Conservation (phyloP, 2,888 invertebrate species). For the Rhingia rostrata region DNA sequence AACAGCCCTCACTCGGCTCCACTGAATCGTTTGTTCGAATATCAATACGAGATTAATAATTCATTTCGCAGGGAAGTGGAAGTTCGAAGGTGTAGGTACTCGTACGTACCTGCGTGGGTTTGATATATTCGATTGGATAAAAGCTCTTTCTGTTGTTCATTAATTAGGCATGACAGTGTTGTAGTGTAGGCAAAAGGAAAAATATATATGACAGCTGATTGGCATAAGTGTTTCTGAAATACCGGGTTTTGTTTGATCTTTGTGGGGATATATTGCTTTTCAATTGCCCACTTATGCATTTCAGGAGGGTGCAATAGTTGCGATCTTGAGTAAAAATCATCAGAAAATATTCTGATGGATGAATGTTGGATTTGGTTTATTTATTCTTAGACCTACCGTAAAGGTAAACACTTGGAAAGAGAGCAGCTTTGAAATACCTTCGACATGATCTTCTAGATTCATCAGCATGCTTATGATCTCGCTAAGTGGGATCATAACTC, state of each 20-base stretch:
- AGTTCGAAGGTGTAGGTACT: slow-evolving; percentile 47
- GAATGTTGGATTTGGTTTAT: no score
- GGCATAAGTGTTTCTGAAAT: slow-evolving; percentile 15
- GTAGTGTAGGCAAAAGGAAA: background rate
- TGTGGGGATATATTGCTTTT: background rate
- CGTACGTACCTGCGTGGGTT: slow-evolving; percentile 34
- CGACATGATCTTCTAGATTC: no score
- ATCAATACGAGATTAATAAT: slow-evolving; percentile 71
- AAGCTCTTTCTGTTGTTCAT: slow-evolving; percentile 40
- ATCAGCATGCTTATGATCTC: no score
- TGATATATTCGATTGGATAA: slow-evolving; percentile 57
- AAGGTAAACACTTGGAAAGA: no score
- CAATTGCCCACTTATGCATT: no score
- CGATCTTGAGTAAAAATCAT: no score
- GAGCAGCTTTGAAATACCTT: no score
- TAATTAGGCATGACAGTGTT: slow-evolving; percentile 13
- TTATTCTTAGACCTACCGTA: no score
- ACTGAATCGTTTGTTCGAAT: slow-evolving; percentile 35
- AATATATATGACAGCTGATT: background rate
- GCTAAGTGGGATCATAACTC: no score
- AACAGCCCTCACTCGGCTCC: background rate
- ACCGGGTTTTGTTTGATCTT: background rate
- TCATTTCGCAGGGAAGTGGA: slow-evolving; percentile 71
- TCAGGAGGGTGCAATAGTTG: no score
- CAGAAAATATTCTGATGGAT: no score